Conservation (phyloP, 2,797 vertebrate genomes). For the Cyclura pinguis region DNA sequence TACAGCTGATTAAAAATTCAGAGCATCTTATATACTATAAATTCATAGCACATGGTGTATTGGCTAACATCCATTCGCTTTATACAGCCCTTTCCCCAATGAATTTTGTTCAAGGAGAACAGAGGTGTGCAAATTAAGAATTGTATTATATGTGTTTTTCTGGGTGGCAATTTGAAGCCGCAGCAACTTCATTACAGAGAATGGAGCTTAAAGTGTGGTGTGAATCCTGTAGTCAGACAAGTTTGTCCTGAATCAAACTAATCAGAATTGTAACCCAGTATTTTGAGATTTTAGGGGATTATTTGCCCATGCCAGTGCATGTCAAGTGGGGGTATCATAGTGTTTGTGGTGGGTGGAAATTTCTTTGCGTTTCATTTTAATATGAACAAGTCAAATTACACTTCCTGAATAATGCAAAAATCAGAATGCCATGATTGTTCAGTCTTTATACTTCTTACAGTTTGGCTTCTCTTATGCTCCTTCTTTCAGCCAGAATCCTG, state of each 20-base stretch:
- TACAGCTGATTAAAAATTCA: conserved; percentile 75
- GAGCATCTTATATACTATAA: conserved; percentile 62
- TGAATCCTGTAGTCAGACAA: background rate
- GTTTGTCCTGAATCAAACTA: background rate
- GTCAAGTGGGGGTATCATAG: background rate
- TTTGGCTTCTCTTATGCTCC: too few relatives aligned
- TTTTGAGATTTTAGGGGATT: background rate
- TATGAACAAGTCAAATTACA: background rate
- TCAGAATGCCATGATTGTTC: background rate
- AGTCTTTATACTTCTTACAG: background rate
- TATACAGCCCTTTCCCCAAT: conserved; percentile 30
- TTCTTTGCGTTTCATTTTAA: background rate
- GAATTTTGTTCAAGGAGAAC: conserved; percentile 36
- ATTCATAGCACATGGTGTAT: conserved; percentile 44
- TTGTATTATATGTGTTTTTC: conserved; percentile 3
- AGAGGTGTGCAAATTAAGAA: conserved; percentile 20
- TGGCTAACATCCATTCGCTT: conserved; percentile 50
- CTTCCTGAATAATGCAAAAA: background rate
- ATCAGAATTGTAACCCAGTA: background rate
- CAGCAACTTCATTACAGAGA: background rate
- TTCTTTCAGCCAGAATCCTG: too few relatives aligned
- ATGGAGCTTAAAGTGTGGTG: background rate
- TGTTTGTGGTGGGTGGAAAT: background rate
- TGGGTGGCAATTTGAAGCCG: background rate
- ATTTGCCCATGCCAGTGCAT: background rate